Evolutionary conservation across 2,888 invertebrate species (phyloP).

Genomic region (Eledona agricola): DNA sequence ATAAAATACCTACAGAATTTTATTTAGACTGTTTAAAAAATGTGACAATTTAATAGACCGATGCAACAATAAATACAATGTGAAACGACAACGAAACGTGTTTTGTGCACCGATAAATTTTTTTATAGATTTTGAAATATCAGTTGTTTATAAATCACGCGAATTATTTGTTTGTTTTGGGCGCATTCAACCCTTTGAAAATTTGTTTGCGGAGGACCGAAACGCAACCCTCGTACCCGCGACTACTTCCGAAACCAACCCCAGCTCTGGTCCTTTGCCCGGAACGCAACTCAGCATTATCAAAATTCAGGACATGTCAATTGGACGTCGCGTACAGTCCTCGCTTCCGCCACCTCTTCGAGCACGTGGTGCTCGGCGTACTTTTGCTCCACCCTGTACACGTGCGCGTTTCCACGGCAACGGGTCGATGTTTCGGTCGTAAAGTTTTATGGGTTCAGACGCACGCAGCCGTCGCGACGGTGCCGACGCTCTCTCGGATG

Average conservation of each 20-base stretch:
- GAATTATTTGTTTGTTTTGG: too few species aligned
- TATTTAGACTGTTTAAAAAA: too few species aligned
- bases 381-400: constrained; percentile 48
- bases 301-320: constrained; percentile 59
- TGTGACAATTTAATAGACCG: too few species aligned
- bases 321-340: constrained; percentile 51
- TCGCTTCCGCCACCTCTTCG: constrained; percentile 41
- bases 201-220: too few species aligned
- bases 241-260: background rate
- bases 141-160: too few species aligned
- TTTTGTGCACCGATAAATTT: too few species aligned
- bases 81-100: too few species aligned
- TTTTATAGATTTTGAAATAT: too few species aligned
- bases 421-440: constrained; percentile 63
- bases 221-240: background rate
- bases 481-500: constrained; percentile 48
- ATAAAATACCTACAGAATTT: too few species aligned
- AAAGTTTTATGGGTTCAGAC: constrained; percentile 63
- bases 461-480: constrained; percentile 58
- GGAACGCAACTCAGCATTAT: too few species aligned
- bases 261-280: constrained; percentile 2
- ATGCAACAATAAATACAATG: too few species aligned
- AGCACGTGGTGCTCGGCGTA: constrained; percentile 49
- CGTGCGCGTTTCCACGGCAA: constrained; percentile 60
- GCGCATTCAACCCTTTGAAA: too few species aligned